Percentiles rank a stretch among this genome's conserved stretches.
These are phyloP conservation scores for Tinamus guttatus DNA, from an alignment of 2,113 vertebrate species.

Conservation along the genomic window DNA sequence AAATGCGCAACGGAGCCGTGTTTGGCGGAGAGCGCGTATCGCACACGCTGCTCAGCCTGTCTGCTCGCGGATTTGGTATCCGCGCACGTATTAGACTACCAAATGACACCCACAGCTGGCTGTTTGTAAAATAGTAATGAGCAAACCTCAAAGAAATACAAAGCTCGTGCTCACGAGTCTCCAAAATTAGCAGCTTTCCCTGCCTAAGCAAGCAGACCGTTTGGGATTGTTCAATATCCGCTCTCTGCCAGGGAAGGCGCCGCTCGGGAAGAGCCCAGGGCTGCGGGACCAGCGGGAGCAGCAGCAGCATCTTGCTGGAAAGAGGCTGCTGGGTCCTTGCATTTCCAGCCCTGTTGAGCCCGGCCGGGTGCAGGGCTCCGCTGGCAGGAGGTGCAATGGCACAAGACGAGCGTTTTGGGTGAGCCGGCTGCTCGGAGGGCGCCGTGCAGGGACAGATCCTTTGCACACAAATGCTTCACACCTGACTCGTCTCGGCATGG, in stretches of 20 bases:
- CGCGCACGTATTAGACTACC: background rate
- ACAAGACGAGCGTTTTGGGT: background rate
- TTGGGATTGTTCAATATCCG: background rate
- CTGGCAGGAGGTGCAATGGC: background rate
- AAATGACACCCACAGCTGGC: accelerated
- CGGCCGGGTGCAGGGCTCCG: background rate
- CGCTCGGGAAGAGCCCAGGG: background rate
- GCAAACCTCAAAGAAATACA: background rate
- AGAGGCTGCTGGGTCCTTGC: background rate
- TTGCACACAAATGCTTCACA: accelerated
- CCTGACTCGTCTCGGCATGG: background rate
- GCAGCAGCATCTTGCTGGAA: constrained; percentile 45
- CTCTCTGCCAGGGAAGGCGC: background rate
- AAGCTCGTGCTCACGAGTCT: background rate
- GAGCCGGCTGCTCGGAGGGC: background rate
- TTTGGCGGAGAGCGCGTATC: background rate
- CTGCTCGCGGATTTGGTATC: background rate
- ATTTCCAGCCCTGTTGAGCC: constrained; percentile 11
- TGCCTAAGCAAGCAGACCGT: background rate
- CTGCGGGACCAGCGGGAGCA: background rate
- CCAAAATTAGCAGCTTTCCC: background rate
- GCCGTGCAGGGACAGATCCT: no score
- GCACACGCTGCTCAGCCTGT: accelerated
- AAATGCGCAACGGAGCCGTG: accelerated
- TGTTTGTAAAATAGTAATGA: accelerated